phyloP scores from a whole-genome alignment of 2,113 vertebrate species.

The Cettia cetti region DNA sequence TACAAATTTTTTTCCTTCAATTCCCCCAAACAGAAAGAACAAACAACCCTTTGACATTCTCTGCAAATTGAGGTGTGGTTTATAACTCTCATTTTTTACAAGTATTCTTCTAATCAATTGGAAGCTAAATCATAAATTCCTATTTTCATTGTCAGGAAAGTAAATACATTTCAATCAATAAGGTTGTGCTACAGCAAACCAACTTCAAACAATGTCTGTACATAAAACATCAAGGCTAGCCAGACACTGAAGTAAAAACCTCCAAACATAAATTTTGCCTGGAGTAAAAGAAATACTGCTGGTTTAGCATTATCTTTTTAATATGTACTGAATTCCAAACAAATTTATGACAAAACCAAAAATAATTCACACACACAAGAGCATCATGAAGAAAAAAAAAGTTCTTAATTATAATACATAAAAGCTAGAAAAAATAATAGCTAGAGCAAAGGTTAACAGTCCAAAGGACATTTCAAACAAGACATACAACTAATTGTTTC shows the following conservation, averaged over 20 bases:
- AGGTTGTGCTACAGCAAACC: neutral
- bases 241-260: neutral
- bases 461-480: neutral
- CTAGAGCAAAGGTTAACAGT: neutral
- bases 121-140: neutral
- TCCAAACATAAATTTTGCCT: neutral
- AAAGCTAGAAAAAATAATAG: neutral
- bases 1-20: neutral
- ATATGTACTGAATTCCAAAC: neutral
- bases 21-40: neutral
- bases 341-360: neutral
- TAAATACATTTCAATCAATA: slow-evolving; percentile 27
- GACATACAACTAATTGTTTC: neutral
- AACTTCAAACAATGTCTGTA: slow-evolving; percentile 10
- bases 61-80: neutral
- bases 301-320: neutral
- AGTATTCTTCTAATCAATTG: neutral
- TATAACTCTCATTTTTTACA: neutral
- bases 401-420: neutral
- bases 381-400: neutral
- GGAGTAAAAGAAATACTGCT: neutral
- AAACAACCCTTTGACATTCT: neutral
- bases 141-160: neutral
- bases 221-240: neutral
- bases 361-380: neutral